Evolutionary conservation across 2,888 invertebrate genomes (phyloP).

Genomic region (Drosophila pseudotalamancana): DNA sequence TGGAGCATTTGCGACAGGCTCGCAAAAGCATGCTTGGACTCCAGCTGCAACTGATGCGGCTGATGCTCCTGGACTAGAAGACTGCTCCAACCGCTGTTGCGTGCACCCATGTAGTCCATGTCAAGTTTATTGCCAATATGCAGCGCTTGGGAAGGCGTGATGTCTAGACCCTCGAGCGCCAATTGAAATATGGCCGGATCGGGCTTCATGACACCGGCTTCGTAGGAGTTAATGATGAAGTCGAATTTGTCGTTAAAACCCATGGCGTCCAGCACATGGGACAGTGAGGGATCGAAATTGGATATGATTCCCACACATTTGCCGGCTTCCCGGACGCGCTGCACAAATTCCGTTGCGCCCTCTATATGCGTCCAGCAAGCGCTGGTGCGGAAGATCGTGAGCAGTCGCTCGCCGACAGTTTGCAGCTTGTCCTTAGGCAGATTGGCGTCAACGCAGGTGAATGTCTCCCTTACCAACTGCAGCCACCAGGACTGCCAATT

Average conservation of each 20-base stretch:
- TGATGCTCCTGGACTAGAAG: conserved; percentile 55
- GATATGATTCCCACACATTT: conserved; percentile 91
- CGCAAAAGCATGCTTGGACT: conserved; percentile 61
- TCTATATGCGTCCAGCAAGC: conserved; percentile 89
- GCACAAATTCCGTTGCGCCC: conserved; percentile 86
- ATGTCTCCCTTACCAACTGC: conserved; percentile 80
- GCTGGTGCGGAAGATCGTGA: conserved; percentile 88
- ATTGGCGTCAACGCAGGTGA: conserved; percentile 59
- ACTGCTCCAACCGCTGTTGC: conserved; percentile 85
- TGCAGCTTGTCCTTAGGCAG: conserved; percentile 63
- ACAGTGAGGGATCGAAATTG: conserved; percentile 94
- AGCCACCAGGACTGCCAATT: conserved; percentile 94
- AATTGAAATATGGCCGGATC: conserved; percentile 74
- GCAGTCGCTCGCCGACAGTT: conserved; percentile 86
- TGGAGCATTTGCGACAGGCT: conserved; percentile 66
- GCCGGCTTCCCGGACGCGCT: conserved; percentile 84
- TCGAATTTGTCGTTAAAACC: conserved; percentile 88
- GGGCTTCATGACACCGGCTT: conserved; percentile 86
- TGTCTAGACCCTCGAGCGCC: conserved; percentile 85
- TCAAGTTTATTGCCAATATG: conserved; percentile 93
- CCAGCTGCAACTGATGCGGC: not conserved
- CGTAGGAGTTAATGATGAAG: conserved; percentile 92
- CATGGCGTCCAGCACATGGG: conserved; percentile 87
- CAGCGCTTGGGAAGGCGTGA: conserved; percentile 87
- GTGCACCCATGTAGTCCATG: conserved; percentile 92